Evolutionary conservation across 1,140 invertebrate species (phyloP), one percentile per base, ranked within the genome.

Genomic region (Ceratina calcarata): DNA sequence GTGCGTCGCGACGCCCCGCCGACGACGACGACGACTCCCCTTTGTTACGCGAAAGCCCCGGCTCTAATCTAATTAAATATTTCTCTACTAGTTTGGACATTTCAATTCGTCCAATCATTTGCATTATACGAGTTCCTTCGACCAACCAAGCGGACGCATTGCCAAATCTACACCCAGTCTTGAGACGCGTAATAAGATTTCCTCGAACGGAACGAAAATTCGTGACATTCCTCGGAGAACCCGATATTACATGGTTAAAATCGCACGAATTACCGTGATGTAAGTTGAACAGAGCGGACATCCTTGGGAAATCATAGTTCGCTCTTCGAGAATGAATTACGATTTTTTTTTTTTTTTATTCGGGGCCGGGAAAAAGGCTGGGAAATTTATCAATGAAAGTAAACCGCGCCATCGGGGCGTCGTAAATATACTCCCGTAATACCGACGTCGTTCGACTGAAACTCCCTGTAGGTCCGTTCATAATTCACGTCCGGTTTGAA

Each of bases 401-500:
- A 83, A 85, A 69, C 77, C 69, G 24, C 58, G 81, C 37, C 77
- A 58, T 81, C 15, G 49, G 85, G 85, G 85, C 72, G 62, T 76
- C 83, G 81, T 86, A 86, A 86, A 86, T 86, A 86, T n/a, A n/a
- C 49, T 53, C 53, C 16, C n/a, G 18, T 60, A 71, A 45, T 78
- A n/a, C 68, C 72, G 27, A 4, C 27, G 80, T 86, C 81, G 74
- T 67, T 79, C 68, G 27, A 18, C 45, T 62, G 60, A 69, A 70
- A 62, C 49, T 78, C 83, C 77, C 85, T 58, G 53, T 65, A 86
- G 85, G 45, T 77, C 49, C 27, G 72, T 86, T 86, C 85, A 86
- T 86, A 86, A 86, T 86, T 86, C 84, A 86, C 85, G 82, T 82
- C 73, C 80, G 85, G 86, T 86, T 86, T 77, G 74, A 85, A 83